Percentiles rank a stretch among this genome's conserved stretches.
These are phyloP conservation scores for Pelusios castaneus DNA, from an alignment of 2,113 vertebrate species.

Conservation along the genomic window DNA sequence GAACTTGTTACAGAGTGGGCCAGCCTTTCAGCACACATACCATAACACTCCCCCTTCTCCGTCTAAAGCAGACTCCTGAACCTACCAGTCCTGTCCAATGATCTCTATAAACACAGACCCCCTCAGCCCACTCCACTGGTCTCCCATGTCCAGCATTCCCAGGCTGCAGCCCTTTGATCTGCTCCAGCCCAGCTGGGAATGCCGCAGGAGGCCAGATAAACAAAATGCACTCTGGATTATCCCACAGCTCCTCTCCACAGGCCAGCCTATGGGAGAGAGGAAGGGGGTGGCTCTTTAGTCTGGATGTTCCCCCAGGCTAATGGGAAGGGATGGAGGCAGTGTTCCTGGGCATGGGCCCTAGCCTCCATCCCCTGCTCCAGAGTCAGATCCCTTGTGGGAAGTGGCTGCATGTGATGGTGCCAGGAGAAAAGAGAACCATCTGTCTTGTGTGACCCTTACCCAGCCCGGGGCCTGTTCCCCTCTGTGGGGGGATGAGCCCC, in stretches of 20 bases:
- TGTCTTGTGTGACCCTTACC: neutral
- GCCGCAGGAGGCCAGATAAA: fast-evolving
- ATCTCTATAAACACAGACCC: neutral
- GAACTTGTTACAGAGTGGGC: fast-evolving
- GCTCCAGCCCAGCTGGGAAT: neutral
- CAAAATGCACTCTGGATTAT: fast-evolving
- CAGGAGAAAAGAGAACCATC: neutral
- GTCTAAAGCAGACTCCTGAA: fast-evolving
- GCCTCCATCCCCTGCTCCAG: neutral
- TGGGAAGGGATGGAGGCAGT: neutral
- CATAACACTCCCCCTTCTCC: neutral
- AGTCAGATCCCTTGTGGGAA: neutral
- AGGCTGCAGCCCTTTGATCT: fast-evolving
- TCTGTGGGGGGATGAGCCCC: no score
- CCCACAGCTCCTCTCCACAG: neutral
- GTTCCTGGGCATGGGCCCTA: neutral
- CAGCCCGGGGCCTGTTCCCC: neutral
- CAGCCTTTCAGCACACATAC: fast-evolving
- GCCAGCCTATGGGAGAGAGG: fast-evolving
- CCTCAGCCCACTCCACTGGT: neutral
- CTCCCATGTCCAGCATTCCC: neutral
- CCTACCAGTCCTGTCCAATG: fast-evolving
- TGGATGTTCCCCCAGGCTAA: neutral
- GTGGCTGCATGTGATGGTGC: neutral
- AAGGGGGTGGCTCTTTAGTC: fast-evolving